Conservation (phyloP, 2,113 vertebrate genomes). For the Esox niger region DNA sequence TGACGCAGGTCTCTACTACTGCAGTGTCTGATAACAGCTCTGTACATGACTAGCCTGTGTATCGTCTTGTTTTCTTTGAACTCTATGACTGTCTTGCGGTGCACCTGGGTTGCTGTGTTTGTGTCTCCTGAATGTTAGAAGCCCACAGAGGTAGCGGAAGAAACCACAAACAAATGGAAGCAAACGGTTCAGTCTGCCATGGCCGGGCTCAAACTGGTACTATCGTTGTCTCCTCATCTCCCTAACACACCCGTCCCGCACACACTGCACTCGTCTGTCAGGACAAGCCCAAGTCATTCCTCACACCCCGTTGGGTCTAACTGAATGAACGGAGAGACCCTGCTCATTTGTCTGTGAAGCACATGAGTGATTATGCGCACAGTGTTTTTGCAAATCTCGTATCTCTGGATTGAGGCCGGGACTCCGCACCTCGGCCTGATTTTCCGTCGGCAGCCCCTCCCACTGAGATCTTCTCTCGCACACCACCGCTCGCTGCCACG, state of each 20-base stretch:
- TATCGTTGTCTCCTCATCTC: constrained; percentile 63
- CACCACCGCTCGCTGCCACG: no score
- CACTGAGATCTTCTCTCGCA: no score
- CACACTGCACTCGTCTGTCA: not conserved
- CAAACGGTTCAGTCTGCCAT: constrained; percentile 83
- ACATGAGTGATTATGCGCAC: no score
- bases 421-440: no score
- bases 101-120: constrained; percentile 43
- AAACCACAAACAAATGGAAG: constrained; percentile 79
- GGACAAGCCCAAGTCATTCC: not conserved
- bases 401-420: no score
- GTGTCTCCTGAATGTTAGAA: constrained; percentile 72
- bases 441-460: no score
- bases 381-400: no score
- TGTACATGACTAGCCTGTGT: not conserved
- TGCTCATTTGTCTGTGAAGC: not conserved
- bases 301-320: not conserved
- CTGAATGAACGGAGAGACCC: not conserved
- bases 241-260: constrained; percentile 32
- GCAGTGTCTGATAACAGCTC: not conserved
- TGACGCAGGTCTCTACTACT: not conserved
- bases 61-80: not conserved
- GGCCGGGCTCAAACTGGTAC: constrained; percentile 84
- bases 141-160: constrained; percentile 70
- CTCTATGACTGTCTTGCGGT: not conserved